Conservation (phyloP, 2,888 invertebrate genomes). For the Podabrus alpinus region DNA sequence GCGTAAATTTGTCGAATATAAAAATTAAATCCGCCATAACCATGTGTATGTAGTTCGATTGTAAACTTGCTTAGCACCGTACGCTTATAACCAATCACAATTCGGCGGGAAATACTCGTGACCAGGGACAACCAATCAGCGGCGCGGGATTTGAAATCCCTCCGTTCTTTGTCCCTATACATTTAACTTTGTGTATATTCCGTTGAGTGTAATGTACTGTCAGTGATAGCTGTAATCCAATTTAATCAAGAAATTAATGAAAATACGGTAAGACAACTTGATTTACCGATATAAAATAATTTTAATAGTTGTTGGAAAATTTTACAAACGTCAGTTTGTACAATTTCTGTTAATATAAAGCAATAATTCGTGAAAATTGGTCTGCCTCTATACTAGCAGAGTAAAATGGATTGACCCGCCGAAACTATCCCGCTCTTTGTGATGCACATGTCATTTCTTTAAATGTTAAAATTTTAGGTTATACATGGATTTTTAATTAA, state of each 20-base stretch:
- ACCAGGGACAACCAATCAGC: conserved; percentile 49
- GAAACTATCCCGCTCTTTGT: conserved; percentile 54
- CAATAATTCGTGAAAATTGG: conserved; percentile 39
- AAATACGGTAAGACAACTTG: conserved; percentile 69
- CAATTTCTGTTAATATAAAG: conserved; percentile 52
- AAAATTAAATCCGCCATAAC: conserved; percentile 35
- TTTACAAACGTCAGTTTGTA: conserved; percentile 40
- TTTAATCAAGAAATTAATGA: conserved; percentile 71
- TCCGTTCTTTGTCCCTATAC: conserved; percentile 51
- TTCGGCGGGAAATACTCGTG: conserved; percentile 54
- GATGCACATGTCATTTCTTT: conserved; percentile 42
- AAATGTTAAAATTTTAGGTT: conserved; percentile 21
- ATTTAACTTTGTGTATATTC: conserved; percentile 56
- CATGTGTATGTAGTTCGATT: conserved; percentile 44
- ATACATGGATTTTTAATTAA: conserved; percentile 6
- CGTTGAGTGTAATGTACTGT: conserved; percentile 56
- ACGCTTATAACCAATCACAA: conserved; percentile 44
- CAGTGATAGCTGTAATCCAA: conserved; percentile 48
- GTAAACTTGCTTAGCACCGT: conserved; percentile 15
- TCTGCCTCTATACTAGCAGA: conserved; percentile 30
- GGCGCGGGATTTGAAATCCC: conserved; percentile 56
- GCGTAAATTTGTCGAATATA: conserved; percentile 47
- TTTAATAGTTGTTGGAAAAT: conserved; percentile 62
- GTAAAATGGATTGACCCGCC: conserved; percentile 53
- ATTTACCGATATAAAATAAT: conserved; percentile 68